Evolutionary conservation across 1,140 invertebrate genomes (phyloP).

Genomic region (Drosophila pseudoananassae): DNA sequence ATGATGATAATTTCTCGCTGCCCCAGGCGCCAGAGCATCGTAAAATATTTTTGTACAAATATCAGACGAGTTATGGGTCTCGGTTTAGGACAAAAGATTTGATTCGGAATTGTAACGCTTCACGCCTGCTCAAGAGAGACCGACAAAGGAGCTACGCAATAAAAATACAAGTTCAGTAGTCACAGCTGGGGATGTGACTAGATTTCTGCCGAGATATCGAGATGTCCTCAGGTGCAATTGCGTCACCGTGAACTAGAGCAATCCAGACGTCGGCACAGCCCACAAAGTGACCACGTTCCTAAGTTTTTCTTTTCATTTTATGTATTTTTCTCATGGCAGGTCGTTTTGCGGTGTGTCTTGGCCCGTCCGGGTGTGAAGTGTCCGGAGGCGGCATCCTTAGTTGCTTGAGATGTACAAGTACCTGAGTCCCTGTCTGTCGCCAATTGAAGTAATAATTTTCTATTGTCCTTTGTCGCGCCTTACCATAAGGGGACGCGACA

Average conservation of each 20-base stretch:
- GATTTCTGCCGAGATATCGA: background rate
- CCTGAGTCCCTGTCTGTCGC: slow-evolving; percentile 50
- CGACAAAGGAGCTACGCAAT: slow-evolving; percentile 49
- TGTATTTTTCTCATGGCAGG: slow-evolving; percentile 4
- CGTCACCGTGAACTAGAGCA: slow-evolving; percentile 50
- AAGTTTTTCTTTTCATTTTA: slow-evolving; percentile 2
- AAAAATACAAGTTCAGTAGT: slow-evolving; percentile 34
- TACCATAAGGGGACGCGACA: slow-evolving; percentile 52
- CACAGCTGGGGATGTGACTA: slow-evolving; percentile 24
- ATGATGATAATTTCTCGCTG: slow-evolving; percentile 13
- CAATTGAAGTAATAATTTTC: slow-evolving; percentile 80
- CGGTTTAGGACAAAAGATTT: slow-evolving; percentile 48
- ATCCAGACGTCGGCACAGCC: slow-evolving; percentile 35
- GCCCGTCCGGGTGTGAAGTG: slow-evolving; percentile 54
- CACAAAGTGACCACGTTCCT: slow-evolving; percentile 40
- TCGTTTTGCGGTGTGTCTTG: slow-evolving; percentile 51
- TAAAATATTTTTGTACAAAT: slow-evolving; percentile 70
- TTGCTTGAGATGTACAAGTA: slow-evolving; percentile 52
- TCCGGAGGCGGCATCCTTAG: slow-evolving; percentile 53
- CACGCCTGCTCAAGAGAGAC: slow-evolving; percentile 56
- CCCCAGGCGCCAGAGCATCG: slow-evolving; percentile 63
- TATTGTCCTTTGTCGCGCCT: slow-evolving; percentile 62
- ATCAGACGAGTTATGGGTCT: slow-evolving; percentile 22
- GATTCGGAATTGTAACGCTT: slow-evolving; percentile 62
- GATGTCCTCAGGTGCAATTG: slow-evolving; percentile 69